A percentile compares a stretch with the other conserved stretches of the same genome.
These are phyloP conservation scores for Eriosoma lanigerum DNA, from an alignment of 1,140 invertebrate genomes.

Conservation along the genomic window DNA sequence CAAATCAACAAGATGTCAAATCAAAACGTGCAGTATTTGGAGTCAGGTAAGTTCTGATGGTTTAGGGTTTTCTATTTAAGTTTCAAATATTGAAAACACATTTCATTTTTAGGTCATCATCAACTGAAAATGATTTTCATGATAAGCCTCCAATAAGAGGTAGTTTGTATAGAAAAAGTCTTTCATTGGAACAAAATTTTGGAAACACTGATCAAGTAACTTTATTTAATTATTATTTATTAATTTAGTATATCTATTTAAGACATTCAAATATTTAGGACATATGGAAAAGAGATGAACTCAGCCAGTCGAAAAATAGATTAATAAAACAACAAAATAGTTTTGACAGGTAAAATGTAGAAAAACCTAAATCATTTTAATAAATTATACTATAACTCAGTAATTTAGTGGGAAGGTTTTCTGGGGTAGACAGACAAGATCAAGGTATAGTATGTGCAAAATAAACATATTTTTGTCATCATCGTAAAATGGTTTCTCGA, in stretches of 20 bases:
- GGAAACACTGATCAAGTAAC: slow-evolving; percentile 39
- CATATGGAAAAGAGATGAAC: slow-evolving; percentile 40
- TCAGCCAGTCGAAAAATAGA: neutral
- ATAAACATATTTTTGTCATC: too few relatives aligned
- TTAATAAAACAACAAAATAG: slow-evolving; percentile 26
- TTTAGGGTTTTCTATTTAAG: neutral
- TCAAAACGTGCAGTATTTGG: slow-evolving; percentile 35
- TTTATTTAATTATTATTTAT: neutral
- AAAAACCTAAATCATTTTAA: too few relatives aligned
- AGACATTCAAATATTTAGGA: slow-evolving; percentile 2
- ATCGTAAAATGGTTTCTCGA: too few relatives aligned
- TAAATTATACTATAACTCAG: too few relatives aligned
- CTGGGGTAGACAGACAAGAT: too few relatives aligned
- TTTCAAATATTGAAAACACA: slow-evolving; percentile 30
- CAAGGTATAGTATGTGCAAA: too few relatives aligned
- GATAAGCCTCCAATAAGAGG: slow-evolving; percentile 59
- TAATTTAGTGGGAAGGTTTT: too few relatives aligned
- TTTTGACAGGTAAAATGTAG: slow-evolving; percentile 34
- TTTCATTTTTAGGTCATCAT: slow-evolving; percentile 56
- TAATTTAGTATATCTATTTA: neutral
- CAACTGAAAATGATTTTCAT: slow-evolving; percentile 54
- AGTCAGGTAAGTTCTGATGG: slow-evolving; percentile 1
- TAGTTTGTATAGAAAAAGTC: slow-evolving; percentile 70
- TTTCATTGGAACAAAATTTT: slow-evolving; percentile 74
- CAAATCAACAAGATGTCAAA: slow-evolving; percentile 23